Evolutionary conservation across 2,113 vertebrate genomes (phyloP), one percentile per base, ranked within the genome.

Genomic region (Empidonax traillii): DNA sequence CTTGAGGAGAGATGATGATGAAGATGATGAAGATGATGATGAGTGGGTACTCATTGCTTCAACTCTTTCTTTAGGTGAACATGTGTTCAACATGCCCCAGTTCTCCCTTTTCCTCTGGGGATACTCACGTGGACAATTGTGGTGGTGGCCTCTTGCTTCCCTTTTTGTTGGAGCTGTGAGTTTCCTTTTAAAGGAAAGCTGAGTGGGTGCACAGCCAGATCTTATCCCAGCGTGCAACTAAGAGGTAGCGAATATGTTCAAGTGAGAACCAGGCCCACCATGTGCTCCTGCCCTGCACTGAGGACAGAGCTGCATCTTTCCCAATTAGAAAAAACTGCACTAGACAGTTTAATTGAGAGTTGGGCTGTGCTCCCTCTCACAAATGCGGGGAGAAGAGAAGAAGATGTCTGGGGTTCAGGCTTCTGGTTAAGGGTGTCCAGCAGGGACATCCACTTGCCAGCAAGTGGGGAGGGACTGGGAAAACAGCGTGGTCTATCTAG

Each of bases 361-460:
- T 25, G 55, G 58, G n/a, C 62, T 72, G 44, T 44, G 35, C 21
- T 55, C 7, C 82, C 79, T 71, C 43, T 62, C 47, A 59, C 28
- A 30, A 33, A 37, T 27, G 52, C 0, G 11, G 27, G 27, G 9
- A 4, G 24, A 53, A 0, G 0, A 8, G 12, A 79, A 22, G 56
- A 67, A n/a, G 22, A 27, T 59, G 44, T 33, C 35, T 37, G 30
- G 35, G 25, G 2, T 33, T 82, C 72, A 49, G 39, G 23, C 21
- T 55, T 65, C 68, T 59, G 27, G 16, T 80, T 47, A 23, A 5
- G 4, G 31, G 18, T 55, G 37, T 69, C 13, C 81, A 31, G 20
- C 33, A 37, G 47, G 43, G 30, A 30, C 37, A 44, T 33, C 52
- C 43, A 33, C 20, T 30, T 1, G 4, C n/a, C 1, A 5, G 63